Percentiles rank a stretch among this genome's conserved stretches.
Evolutionary conservation across 2,113 vertebrate genomes (phyloP).

Genomic region (Ramphastos sulfuratus): DNA sequence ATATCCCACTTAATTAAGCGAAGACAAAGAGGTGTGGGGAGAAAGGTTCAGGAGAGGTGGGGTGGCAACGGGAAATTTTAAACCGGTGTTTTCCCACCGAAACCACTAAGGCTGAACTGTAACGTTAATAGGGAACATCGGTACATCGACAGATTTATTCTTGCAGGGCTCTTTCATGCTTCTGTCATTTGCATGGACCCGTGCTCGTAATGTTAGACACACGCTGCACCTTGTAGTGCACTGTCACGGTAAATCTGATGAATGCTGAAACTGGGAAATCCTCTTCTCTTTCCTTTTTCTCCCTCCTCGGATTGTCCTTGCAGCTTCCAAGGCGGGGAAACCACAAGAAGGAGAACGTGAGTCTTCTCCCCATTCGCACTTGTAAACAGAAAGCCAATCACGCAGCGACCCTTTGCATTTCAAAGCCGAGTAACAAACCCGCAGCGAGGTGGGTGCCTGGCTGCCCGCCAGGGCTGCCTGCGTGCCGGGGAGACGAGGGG

Average conservation of each 20-base stretch:
- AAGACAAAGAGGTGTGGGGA: constrained; percentile 66
- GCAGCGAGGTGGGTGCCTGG: background rate
- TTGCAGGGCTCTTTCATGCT: constrained; percentile 25
- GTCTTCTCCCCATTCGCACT: background rate
- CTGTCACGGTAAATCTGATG: constrained; percentile 18
- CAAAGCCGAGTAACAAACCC: background rate
- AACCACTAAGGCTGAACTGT: constrained; percentile 56
- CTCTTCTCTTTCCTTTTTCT: background rate
- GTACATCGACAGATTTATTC: constrained; percentile 64
- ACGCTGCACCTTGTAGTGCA: background rate
- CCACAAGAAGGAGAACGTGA: background rate
- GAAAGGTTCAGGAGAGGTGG: constrained; percentile 50
- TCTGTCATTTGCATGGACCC: constrained; percentile 47
- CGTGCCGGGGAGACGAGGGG: background rate
- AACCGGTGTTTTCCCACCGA: constrained; percentile 15
- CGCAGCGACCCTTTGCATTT: background rate
- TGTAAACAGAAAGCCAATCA: constrained; percentile 29
- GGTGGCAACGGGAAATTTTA: constrained; percentile 41
- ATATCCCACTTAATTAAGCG: constrained; percentile 55
- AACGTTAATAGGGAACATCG: constrained; percentile 61
- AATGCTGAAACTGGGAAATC: background rate
- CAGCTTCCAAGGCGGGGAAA: constrained; percentile 7
- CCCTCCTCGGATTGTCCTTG: background rate
- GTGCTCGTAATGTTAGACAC: constrained; percentile 30
- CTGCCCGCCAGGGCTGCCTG: background rate